phyloP scores from a whole-genome alignment of 2,797 vertebrate genomes.

The Alauda arvensis region DNA sequence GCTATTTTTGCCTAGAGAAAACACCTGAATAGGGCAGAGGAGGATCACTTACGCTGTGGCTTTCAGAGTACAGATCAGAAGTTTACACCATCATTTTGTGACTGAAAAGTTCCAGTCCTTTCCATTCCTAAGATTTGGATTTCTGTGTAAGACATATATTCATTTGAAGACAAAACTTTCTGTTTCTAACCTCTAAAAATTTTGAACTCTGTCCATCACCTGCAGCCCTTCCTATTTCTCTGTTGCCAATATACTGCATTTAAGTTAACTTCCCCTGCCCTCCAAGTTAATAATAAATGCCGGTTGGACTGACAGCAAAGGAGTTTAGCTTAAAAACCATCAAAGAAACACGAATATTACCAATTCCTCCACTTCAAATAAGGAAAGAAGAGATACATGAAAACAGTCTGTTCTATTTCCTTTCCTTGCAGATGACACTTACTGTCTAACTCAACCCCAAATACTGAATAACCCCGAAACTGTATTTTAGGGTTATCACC shows the following conservation, averaged over 20 bases:
- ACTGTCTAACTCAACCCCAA: not conserved
- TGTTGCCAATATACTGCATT: not conserved
- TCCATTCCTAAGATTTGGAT: not conserved
- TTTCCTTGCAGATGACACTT: not conserved
- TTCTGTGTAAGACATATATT: not conserved
- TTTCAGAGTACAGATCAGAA: not conserved
- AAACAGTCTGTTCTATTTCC: not conserved
- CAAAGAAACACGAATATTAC: not conserved
- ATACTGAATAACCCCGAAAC: not conserved
- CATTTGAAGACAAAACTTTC: not conserved
- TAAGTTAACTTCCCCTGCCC: not conserved
- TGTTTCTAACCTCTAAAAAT: not conserved
- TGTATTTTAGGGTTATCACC: not conserved
- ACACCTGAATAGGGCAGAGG: not conserved
- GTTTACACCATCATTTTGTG: not conserved
- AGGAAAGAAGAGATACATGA: not conserved
- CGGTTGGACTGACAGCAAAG: not conserved
- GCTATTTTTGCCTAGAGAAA: constrained; percentile 1
- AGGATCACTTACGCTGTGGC: not conserved
- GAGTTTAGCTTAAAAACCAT: not conserved
- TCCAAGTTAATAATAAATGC: not conserved
- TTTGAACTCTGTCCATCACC: not conserved
- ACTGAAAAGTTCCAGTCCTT: not conserved
- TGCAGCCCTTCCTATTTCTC: not conserved
- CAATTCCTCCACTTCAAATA: not conserved